Conservation (phyloP, 1,140 invertebrate species). For the Neelides sp. region DNA sequence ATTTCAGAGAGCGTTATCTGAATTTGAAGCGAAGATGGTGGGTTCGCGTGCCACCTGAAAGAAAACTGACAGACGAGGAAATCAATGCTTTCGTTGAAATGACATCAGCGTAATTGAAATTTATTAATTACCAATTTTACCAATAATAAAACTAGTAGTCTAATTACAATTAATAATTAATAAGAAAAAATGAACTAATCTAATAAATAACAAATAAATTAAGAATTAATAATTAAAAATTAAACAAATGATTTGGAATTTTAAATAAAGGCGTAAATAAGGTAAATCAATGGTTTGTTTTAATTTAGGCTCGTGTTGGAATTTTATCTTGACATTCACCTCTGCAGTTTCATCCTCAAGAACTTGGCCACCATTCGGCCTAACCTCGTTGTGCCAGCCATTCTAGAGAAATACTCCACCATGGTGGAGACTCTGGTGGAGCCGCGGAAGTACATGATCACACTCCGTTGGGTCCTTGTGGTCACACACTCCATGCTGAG, state of each 20-base stretch:
- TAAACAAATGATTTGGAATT: no score
- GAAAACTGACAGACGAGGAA: conserved; percentile 63
- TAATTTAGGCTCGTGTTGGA: conserved; percentile 69
- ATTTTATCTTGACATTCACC: conserved; percentile 50
- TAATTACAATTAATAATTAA: no score
- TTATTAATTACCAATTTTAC: conserved; percentile 6
- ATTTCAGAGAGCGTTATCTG: conserved; percentile 46
- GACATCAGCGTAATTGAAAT: no score
- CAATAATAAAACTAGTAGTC: neutral
- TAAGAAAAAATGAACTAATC: no score
- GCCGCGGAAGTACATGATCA: conserved; percentile 66
- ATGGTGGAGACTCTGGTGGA: conserved; percentile 74
- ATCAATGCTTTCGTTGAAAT: conserved; percentile 68
- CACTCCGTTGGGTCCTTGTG: conserved; percentile 60
- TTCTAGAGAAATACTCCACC: conserved; percentile 45
- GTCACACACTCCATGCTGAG: conserved; percentile 55
- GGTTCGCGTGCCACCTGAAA: conserved; percentile 48
- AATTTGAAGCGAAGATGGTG: conserved; percentile 50
- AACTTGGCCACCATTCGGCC: conserved; percentile 65
- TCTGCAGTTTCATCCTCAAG: conserved; percentile 55
- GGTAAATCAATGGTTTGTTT: conserved; percentile 53
- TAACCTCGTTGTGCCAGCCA: neutral
- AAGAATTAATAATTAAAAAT: no score
- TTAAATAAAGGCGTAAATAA: no score
- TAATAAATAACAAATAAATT: no score